phyloP scores from a whole-genome alignment of 2,888 invertebrate species.

The Mythimna impura region DNA sequence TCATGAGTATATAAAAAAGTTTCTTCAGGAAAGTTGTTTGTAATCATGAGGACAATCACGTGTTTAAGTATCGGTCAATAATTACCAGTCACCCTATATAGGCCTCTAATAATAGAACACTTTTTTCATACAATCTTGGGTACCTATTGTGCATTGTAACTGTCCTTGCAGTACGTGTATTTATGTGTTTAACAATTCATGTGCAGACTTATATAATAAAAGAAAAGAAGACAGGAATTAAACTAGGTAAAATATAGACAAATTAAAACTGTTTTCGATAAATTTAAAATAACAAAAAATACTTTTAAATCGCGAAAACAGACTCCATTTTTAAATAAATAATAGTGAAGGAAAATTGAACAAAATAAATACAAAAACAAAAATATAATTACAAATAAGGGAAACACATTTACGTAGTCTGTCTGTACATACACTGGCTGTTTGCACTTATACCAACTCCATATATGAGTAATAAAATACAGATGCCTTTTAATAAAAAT shows the following conservation, averaged over 20 bases:
- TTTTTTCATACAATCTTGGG: background rate
- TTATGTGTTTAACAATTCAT: too few relatives aligned
- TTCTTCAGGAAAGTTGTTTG: too few relatives aligned
- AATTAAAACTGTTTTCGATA: background rate
- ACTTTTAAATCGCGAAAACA: background rate
- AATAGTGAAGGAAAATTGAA: too few relatives aligned
- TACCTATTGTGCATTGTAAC: background rate
- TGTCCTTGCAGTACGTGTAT: background rate
- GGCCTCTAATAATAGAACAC: background rate
- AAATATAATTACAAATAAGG: background rate
- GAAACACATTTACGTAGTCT: background rate
- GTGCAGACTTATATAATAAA: too few relatives aligned
- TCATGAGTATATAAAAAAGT: too few relatives aligned
- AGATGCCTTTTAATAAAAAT: conserved; percentile 2
- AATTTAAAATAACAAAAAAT: background rate
- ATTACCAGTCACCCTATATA: too few relatives aligned
- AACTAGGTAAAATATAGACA: background rate
- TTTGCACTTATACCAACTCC: background rate
- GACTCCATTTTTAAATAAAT: background rate
- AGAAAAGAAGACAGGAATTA: background rate
- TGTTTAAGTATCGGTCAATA: too few relatives aligned
- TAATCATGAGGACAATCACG: too few relatives aligned
- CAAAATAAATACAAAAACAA: background rate
- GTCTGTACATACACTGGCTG: background rate
- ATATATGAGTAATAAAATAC: background rate